These are phyloP conservation scores for Erinaceus europaeus DNA, from an alignment of 2,113 vertebrate genomes.

Conservation along the genomic window DNA sequence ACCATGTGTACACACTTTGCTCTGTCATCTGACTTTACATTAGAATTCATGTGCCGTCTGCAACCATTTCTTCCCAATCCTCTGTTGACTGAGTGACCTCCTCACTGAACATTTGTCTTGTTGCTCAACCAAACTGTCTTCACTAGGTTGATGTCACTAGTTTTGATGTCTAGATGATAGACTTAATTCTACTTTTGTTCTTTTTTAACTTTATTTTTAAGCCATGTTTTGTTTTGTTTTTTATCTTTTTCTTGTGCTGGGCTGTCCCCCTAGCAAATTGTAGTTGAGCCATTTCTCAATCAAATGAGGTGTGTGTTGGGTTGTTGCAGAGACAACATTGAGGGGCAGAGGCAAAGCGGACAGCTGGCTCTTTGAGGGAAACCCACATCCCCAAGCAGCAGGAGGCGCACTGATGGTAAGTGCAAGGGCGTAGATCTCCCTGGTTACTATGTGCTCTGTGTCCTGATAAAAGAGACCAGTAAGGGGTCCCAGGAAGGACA, in stretches of 20 bases:
- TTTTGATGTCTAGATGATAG: background rate
- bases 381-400: background rate
- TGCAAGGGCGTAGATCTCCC: background rate
- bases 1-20: background rate
- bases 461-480: background rate
- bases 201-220: no score
- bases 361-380: background rate
- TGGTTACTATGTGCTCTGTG: rapidly evolving
- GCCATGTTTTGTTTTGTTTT: background rate
- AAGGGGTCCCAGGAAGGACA: no score
- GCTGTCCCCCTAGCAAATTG: background rate
- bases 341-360: background rate
- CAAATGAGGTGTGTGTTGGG: background rate
- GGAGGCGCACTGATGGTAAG: background rate
- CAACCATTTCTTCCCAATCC: rapidly evolving
- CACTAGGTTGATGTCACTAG: background rate
- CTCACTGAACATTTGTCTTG: background rate
- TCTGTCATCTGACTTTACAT: background rate
- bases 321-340: background rate
- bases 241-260: background rate
- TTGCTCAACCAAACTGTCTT: background rate
- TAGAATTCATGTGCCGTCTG: background rate
- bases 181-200: background rate
- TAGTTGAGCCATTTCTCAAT: background rate
- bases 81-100: background rate